phyloP scores from a whole-genome alignment of 1,140 invertebrate species.

The Spodoptera frugiperda region DNA sequence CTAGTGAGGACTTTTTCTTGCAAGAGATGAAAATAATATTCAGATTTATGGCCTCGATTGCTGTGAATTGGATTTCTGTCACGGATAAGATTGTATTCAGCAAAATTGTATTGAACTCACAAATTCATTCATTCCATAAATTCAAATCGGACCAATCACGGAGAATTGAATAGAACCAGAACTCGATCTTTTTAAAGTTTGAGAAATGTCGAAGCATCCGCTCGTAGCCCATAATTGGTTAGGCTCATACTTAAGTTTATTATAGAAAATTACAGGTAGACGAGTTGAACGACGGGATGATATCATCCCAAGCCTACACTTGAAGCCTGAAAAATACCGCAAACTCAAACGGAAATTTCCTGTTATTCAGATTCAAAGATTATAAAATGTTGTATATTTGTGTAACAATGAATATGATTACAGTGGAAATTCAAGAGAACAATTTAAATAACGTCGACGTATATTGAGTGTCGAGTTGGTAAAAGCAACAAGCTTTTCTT shows the following conservation, averaged over 20 bases:
- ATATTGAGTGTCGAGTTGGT: constrained; percentile 26
- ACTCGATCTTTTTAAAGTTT: constrained; percentile 32
- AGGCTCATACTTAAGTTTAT: constrained; percentile 57
- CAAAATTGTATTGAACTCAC: constrained; percentile 16
- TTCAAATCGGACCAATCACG: not conserved
- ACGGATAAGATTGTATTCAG: constrained; percentile 16
- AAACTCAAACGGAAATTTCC: not conserved
- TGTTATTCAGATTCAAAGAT: not conserved
- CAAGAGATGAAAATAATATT: constrained; percentile 40
- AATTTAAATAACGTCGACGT: not conserved
- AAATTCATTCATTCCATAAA: not conserved
- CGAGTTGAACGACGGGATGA: constrained; percentile 29
- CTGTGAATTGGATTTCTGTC: constrained; percentile 32
- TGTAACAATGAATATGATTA: not conserved
- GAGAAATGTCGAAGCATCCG: constrained; percentile 42
- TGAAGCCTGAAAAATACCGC: constrained; percentile 14
- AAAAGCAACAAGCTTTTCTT: constrained; percentile 44
- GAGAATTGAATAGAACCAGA: constrained; percentile 3
- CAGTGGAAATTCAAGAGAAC: not conserved
- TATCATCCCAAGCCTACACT: constrained; percentile 18
- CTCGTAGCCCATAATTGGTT: constrained; percentile 48
- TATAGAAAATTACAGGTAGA: constrained; percentile 60
- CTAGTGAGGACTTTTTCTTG: constrained; percentile 72
- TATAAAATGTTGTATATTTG: not conserved
- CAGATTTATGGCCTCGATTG: constrained; percentile 35